Percentiles rank a stretch among this genome's conserved stretches.
Conservation (phyloP, 2,888 invertebrate genomes). For the Chymomyza caudatula region DNA sequence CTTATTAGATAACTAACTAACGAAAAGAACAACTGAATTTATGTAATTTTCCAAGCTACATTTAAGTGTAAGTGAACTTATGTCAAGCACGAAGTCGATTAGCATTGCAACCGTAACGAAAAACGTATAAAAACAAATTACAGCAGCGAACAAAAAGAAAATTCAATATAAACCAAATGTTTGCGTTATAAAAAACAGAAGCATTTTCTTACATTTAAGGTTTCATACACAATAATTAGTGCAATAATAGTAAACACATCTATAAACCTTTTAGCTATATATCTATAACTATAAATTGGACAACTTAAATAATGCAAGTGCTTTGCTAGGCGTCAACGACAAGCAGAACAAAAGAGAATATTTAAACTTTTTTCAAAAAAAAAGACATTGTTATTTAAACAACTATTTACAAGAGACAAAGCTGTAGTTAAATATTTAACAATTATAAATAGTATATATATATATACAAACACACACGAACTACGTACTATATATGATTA, state of each 20-base stretch:
- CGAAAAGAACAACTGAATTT: constrained; percentile 67
- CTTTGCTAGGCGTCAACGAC: neutral
- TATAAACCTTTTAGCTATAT: constrained; percentile 34
- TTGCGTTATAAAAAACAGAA: constrained; percentile 64
- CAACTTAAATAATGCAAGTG: neutral
- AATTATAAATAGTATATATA: constrained; percentile 33
- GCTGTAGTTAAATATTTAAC: constrained; percentile 63
- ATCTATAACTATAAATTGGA: neutral
- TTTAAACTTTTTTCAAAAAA: neutral
- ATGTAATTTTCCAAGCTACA: constrained; percentile 53
- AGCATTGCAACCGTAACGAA: constrained; percentile 48
- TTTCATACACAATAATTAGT: constrained; percentile 71
- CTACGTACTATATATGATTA: constrained; percentile 30
- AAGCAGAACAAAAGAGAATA: neutral
- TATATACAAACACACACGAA: constrained; percentile 23
- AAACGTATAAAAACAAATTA: constrained; percentile 17
- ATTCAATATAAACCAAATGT: constrained; percentile 33
- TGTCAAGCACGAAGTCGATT: constrained; percentile 67
- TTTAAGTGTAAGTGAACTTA: constrained; percentile 32
- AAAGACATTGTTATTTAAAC: constrained; percentile 43
- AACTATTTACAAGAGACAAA: constrained; percentile 65
- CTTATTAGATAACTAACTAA: constrained; percentile 34
- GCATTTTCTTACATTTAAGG: constrained; percentile 70
- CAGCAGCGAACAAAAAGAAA: constrained; percentile 43
- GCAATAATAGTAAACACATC: constrained; percentile 64